These are phyloP conservation scores for Centropus bengalensis DNA, from an alignment of 2,113 vertebrate species.

Conservation along the genomic window DNA sequence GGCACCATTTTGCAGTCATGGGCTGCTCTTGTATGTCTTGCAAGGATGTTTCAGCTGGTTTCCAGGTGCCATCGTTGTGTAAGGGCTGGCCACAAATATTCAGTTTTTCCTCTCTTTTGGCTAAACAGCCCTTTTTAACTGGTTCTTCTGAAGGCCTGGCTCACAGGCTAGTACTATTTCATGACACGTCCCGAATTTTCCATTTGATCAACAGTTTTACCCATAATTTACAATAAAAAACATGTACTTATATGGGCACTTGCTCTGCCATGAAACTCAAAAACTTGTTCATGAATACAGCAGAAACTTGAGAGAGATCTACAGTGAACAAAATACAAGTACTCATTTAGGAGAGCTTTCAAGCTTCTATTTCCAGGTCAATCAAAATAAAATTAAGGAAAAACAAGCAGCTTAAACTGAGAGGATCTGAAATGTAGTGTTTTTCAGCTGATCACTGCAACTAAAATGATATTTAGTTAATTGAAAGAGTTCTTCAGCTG, in stretches of 20 bases:
- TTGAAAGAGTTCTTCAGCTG: background rate
- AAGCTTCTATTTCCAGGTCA: background rate
- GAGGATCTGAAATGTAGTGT: background rate
- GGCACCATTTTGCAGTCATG: background rate
- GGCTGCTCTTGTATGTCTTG: background rate
- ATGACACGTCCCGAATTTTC: background rate
- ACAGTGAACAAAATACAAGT: background rate
- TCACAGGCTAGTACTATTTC: background rate
- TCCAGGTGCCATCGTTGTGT: conserved; percentile 6
- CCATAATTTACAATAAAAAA: background rate
- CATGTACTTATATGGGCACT: background rate
- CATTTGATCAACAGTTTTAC: background rate
- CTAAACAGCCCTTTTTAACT: background rate
- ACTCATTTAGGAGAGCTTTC: background rate
- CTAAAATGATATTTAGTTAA: background rate
- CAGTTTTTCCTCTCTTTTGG: background rate
- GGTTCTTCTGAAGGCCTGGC: background rate
- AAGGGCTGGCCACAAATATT: conserved; percentile 45
- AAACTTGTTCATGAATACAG: background rate
- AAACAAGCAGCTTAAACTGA: background rate
- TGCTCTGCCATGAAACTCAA: background rate
- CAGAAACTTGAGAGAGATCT: background rate
- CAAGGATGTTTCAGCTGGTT: conserved; percentile 23
- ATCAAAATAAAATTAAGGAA: background rate
- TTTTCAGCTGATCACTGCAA: background rate